Evolutionary conservation across 1,140 invertebrate species (phyloP), one percentile per base, ranked within the genome.

Genomic region (Meloidogyne exigua): DNA sequence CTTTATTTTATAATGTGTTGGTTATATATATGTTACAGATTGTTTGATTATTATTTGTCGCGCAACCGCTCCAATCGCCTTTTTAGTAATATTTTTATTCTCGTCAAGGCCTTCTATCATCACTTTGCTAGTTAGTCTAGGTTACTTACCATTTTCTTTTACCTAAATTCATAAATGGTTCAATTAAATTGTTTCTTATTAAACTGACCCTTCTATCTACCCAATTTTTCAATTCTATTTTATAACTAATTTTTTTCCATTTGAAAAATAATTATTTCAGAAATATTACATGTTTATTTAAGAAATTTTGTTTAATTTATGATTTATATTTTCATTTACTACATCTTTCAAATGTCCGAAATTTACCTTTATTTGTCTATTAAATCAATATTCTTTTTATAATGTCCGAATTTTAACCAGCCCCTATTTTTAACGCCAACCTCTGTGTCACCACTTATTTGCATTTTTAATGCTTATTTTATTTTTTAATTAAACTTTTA

Each of bases 341-440:
- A 32, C 9, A 39, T 23, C 18, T 28, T 68, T n/a, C n/a, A 68
- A 68, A 68, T 23, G 49, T 69, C 49, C 68, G 49, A 69, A 69
- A 28, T 69, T 44, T 69, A 69, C 25, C 28, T 49, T 36, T 71
- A 71, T 71, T 71, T 71, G 69, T 39, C 18, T 28, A 71, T 57
- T 71, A 36, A 71, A 71, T 71, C 69, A 71, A 71, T 71, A 71
- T 28, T 68, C 32, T 71, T 42, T 71, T 57, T 42, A 44, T 44
- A 26, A 57, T 18, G 36, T 57, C 49, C 49, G 49, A 57, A 57
- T 57, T 57, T n/a, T 57, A 57, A 57, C 49, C 18, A 57, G 2
- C 49, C 49, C 4, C 49, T 39, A 9, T 39, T n/a, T 5, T 15
- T 15, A 15, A 0, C 42, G 2, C 49, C 49, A 13, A 57, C 18